Conservation (phyloP, 2,113 vertebrate species). For the Neopipo cinnamomea region DNA sequence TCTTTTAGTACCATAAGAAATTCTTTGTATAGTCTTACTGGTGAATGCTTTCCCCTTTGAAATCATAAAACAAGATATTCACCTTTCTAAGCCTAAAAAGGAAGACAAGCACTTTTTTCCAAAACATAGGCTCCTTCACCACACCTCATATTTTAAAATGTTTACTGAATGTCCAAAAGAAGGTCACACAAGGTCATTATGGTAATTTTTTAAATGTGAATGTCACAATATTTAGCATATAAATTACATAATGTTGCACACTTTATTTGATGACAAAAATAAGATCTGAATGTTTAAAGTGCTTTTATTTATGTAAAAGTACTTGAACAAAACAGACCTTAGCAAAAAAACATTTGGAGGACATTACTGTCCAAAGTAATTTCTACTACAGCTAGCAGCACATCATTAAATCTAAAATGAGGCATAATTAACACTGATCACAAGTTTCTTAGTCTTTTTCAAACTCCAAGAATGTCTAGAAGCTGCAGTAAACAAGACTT, state of each 20-base stretch:
- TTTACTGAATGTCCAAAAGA: background rate
- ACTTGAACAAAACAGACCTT: background rate
- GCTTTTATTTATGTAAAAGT: background rate
- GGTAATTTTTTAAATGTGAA: background rate
- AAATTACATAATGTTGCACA: background rate
- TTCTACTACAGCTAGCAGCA: background rate
- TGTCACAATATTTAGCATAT: background rate
- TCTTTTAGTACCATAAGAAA: background rate
- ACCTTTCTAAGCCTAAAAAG: background rate
- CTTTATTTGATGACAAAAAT: background rate
- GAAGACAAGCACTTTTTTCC: background rate
- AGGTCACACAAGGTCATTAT: background rate
- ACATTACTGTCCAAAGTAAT: background rate
- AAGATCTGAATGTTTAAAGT: background rate
- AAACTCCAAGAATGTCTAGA: background rate
- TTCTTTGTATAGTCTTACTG: background rate
- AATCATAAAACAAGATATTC: background rate
- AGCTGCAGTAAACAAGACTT: background rate
- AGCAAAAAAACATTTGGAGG: background rate
- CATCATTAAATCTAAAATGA: background rate
- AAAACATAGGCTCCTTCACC: background rate
- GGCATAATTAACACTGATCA: background rate
- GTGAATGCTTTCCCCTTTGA: background rate
- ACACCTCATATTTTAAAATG: background rate
- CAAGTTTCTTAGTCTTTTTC: background rate